Conservation (phyloP, 2,113 vertebrate species). For the Dromaius novaehollandiae region DNA sequence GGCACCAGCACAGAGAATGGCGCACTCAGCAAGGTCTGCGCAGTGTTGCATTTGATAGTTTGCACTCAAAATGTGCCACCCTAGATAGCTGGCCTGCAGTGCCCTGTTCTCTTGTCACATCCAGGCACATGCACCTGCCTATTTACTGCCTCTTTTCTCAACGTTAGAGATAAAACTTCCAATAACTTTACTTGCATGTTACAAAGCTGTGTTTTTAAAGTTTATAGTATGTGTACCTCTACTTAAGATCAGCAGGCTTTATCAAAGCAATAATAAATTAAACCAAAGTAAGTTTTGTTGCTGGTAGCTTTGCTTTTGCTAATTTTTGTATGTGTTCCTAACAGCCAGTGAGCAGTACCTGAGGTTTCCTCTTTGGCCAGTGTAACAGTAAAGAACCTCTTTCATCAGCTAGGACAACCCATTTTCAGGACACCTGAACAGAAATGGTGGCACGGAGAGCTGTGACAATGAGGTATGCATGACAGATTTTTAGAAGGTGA, state of each 20-base stretch:
- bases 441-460: neutral
- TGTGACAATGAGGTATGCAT: neutral
- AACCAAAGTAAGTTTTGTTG: neutral
- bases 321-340: neutral
- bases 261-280: neutral
- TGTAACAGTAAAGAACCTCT: neutral
- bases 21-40: accelerated
- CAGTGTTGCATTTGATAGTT: conserved; percentile 7
- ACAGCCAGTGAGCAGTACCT: neutral
- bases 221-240: neutral
- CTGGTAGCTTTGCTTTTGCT: neutral
- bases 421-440: neutral
- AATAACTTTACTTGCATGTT: neutral
- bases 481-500: neutral
- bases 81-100: neutral
- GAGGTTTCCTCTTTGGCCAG: neutral
- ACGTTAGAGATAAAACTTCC: neutral
- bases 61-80: neutral
- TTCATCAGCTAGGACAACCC: neutral
- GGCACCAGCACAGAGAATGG: neutral
- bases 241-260: neutral
- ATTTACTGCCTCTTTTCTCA: neutral
- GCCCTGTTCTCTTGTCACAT: neutral
- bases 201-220: neutral
- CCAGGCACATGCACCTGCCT: neutral